Base-by-base conservation (phyloP, 2,797 vertebrate species). In the Rhinatrema bivittatum region DNA sequence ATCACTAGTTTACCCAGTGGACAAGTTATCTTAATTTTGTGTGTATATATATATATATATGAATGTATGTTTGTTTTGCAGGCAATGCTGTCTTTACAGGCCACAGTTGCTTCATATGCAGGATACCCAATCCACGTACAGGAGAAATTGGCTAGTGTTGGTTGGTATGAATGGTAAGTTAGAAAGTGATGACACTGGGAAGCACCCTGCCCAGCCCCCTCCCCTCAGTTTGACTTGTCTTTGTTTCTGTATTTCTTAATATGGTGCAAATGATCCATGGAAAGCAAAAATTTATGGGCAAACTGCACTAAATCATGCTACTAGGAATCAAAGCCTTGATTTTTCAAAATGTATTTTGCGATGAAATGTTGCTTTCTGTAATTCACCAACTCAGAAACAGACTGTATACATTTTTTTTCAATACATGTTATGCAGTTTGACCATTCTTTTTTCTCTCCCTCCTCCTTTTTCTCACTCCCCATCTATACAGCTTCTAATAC, bases 91-190 rank as follows among this genome's bases (percentile, higher is more conserved):
- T 65, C 29, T 9, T 15, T 54, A 34, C 28, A 46, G 41, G 29
- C 2, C 1, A 29, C 16, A 2, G 28, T 54, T 5, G 31, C 20
- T 12, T 3, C 34, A 23, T 53, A 50, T 14, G 36, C 44, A 29
- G 53, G 32, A 36, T 58, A 51, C 30, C 49, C 29, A 17, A 20
- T 39, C 4, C 22, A 17, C 25, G 36, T 46, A 11, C 50, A 53
- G 32, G 38, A 44, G 32, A 45, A 40, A 15, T 17, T 61, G 30
- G 39, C 40, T 17, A 29, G 36, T 16, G 21, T 39, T 9, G 50
- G 46, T 16, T 57, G 53, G 50, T 54, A 53, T 47, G 53, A 56
- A 32, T 43, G 50, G 53, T 65, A 47, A 15, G 45, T 33, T 32
- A 21, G 10, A 20, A n/a, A 16, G 7, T 10, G 13, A 31, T 31